Conservation (phyloP, 2,888 invertebrate species). For the Hetaerina titia region DNA sequence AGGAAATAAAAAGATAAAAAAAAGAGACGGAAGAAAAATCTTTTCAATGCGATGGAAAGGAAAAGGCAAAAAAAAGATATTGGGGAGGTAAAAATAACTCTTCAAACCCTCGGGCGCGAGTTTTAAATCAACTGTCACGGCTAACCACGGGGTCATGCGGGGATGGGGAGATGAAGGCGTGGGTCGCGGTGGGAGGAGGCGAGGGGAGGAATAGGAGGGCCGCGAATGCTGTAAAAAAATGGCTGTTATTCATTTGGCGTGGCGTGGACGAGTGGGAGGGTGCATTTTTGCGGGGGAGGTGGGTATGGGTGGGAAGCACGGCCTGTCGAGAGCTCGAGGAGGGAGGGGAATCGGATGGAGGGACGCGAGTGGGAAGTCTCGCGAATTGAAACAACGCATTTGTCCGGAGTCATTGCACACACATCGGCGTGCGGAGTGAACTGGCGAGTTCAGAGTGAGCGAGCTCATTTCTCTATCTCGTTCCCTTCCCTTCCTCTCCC, state of each 20-base stretch:
- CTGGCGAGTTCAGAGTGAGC: not conserved
- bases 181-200: not conserved
- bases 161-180: not conserved
- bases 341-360: too few relatives aligned
- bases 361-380: not conserved
- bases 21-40: not conserved
- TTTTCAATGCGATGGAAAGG: not conserved
- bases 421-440: not conserved
- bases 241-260: conserved; percentile 7
- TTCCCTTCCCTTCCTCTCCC: not conserved
- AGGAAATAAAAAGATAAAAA: not conserved
- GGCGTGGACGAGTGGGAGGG: not conserved
- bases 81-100: not conserved
- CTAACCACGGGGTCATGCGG: not conserved
- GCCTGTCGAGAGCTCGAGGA: not conserved
- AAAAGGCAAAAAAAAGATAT: not conserved
- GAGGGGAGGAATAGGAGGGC: not conserved
- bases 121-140: conserved; percentile 10
- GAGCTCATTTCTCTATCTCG: conserved; percentile 17
- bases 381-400: conserved; percentile 10
- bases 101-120: not conserved
- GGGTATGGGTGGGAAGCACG: not conserved
- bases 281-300: not conserved
- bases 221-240: not conserved
- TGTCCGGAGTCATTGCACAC: not conserved